Evolutionary conservation across 2,888 invertebrate genomes (phyloP).

Genomic region (Mechanitis mazaeus): DNA sequence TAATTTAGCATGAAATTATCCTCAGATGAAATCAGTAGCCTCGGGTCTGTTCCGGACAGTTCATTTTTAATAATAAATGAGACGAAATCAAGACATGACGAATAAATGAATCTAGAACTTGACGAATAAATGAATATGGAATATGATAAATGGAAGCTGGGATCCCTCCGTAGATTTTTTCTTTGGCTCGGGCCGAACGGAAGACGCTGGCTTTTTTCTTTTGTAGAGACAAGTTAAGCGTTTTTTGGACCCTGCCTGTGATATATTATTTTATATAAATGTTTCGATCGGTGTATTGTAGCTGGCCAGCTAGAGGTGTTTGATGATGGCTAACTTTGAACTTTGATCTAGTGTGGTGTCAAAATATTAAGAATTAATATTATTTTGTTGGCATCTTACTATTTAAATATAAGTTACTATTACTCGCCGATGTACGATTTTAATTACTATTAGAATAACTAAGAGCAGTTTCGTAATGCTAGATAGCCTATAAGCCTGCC

Average conservation of each 20-base stretch:
- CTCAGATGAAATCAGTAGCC: constrained; percentile 73
- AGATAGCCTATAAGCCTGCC: too few species aligned
- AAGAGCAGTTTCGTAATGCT: too few species aligned
- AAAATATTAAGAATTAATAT: not conserved
- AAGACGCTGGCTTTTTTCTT: constrained; percentile 76
- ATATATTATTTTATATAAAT: constrained; percentile 73
- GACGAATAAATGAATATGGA: constrained; percentile 78
- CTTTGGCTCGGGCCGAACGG: constrained; percentile 74
- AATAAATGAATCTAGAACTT: constrained; percentile 79
- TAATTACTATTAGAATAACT: too few species aligned
- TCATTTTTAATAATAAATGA: constrained; percentile 79
- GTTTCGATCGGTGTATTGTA: constrained; percentile 54
- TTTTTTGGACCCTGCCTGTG: constrained; percentile 68
- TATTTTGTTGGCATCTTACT: too few species aligned
- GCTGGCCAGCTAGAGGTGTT: constrained; percentile 27
- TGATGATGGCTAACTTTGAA: not conserved
- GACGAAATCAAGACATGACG: constrained; percentile 78
- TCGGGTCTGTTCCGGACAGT: constrained; percentile 72
- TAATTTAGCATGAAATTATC: constrained; percentile 72
- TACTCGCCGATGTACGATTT: too few species aligned
- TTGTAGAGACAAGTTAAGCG: constrained; percentile 76
- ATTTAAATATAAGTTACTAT: too few species aligned
- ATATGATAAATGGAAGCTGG: constrained; percentile 75
- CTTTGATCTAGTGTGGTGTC: not conserved
- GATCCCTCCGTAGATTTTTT: constrained; percentile 75